phyloP scores from a whole-genome alignment of 2,113 vertebrate species.

The Barbus barbus region DNA sequence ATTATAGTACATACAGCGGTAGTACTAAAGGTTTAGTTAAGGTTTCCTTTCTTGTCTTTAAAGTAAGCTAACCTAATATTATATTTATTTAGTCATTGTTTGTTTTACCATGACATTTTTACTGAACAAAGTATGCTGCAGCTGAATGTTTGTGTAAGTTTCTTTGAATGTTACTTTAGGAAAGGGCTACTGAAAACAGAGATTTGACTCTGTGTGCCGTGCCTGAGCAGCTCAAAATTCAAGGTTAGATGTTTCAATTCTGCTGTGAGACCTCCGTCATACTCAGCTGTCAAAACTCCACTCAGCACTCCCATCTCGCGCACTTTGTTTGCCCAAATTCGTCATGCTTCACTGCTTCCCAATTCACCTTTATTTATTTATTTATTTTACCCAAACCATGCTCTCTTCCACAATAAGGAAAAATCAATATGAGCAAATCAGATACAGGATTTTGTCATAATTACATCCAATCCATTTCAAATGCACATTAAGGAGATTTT shows the following conservation, averaged over 20 bases:
- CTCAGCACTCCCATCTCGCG: conserved; percentile 25
- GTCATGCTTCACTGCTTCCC: conserved; percentile 29
- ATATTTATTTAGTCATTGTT: background rate
- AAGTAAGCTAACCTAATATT: background rate
- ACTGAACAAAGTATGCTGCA: background rate
- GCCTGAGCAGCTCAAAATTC: conserved; percentile 21
- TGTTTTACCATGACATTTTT: background rate
- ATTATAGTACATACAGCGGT: background rate
- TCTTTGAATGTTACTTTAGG: background rate
- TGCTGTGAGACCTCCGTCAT: conserved; percentile 25
- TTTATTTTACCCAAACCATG: background rate
- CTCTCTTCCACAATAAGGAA: background rate
- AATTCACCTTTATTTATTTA: conserved; percentile 12
- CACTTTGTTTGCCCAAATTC: conserved; percentile 44
- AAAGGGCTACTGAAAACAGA: background rate
- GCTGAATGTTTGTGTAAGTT: background rate
- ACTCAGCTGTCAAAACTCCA: conserved; percentile 42
- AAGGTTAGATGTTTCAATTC: conserved; percentile 51
- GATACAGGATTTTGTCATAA: conserved; percentile 1
- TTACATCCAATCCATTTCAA: background rate
- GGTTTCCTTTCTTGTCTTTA: background rate
- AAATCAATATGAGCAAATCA: conserved; percentile 31
- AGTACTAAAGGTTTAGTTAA: background rate
- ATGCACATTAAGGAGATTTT: conserved; percentile 3
- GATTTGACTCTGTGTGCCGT: background rate